A percentile compares a stretch with the other conserved stretches of the same genome.
Conservation (phyloP, 2,888 invertebrate genomes). For the Tiliacea citrago region DNA sequence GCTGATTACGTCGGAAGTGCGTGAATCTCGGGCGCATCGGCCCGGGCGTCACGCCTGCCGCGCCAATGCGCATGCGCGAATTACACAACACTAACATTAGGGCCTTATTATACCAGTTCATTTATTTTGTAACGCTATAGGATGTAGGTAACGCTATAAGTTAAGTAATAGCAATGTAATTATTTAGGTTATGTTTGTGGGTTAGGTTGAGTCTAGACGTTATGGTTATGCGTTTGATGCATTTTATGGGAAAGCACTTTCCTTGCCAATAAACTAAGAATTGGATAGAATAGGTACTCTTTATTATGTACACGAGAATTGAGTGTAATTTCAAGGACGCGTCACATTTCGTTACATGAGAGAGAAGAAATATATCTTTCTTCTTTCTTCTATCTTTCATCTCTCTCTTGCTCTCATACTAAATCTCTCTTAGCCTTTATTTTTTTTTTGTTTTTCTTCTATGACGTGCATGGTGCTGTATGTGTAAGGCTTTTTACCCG, state of each 20-base stretch:
- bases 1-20: slow-evolving; percentile 68
- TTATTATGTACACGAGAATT: too few relatives aligned
- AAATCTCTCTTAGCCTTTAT: too few relatives aligned
- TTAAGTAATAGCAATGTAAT: slow-evolving; percentile 39
- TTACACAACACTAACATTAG: slow-evolving; percentile 64
- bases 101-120: slow-evolving; percentile 52
- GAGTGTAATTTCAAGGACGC: too few relatives aligned
- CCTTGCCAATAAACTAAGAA: not conserved
- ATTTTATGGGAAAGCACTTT: not conserved
- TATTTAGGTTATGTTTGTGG: slow-evolving; percentile 28
- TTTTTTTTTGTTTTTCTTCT: too few relatives aligned
- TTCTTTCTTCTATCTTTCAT: too few relatives aligned
- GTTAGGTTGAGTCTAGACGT: slow-evolving; percentile 35
- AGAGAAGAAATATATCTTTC: too few relatives aligned
- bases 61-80: slow-evolving; percentile 48
- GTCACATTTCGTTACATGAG: too few relatives aligned
- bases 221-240: not conserved
- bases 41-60: slow-evolving; percentile 54
- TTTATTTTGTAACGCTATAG: slow-evolving; percentile 63
- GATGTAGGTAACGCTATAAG: slow-evolving; percentile 56
- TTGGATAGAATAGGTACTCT: too few relatives aligned
- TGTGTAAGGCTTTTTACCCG: too few relatives aligned
- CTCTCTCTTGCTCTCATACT: too few relatives aligned
- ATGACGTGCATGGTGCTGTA: too few relatives aligned
- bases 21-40: slow-evolving; percentile 57